phyloP scores from a whole-genome alignment of 2,113 vertebrate species.

The Acrocephalus arundinaceus region DNA sequence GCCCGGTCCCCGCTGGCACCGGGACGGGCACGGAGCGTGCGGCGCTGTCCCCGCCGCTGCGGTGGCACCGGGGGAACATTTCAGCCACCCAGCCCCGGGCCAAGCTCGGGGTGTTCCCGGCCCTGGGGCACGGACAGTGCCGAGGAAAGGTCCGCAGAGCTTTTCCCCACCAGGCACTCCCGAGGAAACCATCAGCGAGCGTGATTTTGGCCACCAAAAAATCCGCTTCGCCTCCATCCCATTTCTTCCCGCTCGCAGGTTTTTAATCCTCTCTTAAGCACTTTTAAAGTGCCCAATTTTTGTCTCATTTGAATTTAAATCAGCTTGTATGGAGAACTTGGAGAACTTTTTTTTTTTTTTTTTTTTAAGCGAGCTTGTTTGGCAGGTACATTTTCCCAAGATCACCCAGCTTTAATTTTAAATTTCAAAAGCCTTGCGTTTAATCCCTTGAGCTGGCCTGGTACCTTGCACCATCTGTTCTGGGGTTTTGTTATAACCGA shows the following conservation, averaged over 20 bases:
- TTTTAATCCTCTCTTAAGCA: constrained; percentile 61
- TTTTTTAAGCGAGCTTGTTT: constrained; percentile 66
- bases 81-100: accelerated
- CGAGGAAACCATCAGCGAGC: accelerated
- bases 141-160: background rate
- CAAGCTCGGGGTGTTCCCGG: accelerated
- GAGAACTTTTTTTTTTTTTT: constrained; percentile 65
- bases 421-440: constrained; percentile 83
- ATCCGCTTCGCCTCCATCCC: background rate
- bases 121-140: accelerated
- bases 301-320: constrained; percentile 78
- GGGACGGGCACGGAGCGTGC: accelerated
- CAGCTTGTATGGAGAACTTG: constrained; percentile 71
- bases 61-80: accelerated
- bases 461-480: constrained; percentile 84
- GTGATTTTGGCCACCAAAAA: background rate
- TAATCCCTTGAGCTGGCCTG: constrained; percentile 83
- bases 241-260: constrained; percentile 33
- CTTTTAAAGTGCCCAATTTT: constrained; percentile 74
- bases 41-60: background rate
- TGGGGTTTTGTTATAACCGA: constrained; percentile 80
- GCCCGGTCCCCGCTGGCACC: accelerated
- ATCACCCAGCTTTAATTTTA: constrained; percentile 83
- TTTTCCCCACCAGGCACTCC: background rate
- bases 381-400: constrained; percentile 76